These are phyloP conservation scores for Gymnoscelis rufifasciata DNA, from an alignment of 2,888 invertebrate genomes.

Conservation along the genomic window DNA sequence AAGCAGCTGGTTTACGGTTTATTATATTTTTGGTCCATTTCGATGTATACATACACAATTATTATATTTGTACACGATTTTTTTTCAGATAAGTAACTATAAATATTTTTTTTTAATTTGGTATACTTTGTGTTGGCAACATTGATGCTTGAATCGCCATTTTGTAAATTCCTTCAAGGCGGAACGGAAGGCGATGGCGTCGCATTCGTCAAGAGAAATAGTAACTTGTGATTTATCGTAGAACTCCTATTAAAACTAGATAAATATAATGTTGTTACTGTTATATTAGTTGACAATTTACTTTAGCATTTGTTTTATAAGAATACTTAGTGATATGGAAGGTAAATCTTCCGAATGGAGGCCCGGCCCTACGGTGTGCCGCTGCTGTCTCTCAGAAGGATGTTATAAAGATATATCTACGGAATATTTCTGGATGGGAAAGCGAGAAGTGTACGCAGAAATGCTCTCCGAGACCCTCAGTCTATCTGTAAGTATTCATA, in stretches of 20 bases:
- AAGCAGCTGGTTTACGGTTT: too few species aligned
- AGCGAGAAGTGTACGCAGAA: slow-evolving; percentile 67
- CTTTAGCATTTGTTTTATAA: slow-evolving; percentile 24
- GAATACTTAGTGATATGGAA: slow-evolving; percentile 40
- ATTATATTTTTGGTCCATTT: too few species aligned
- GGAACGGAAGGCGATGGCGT: slow-evolving; percentile 22
- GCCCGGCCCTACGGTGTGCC: slow-evolving; percentile 68
- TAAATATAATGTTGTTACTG: slow-evolving; percentile 13
- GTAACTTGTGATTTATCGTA: slow-evolving; percentile 4
- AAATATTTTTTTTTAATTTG: too few species aligned
- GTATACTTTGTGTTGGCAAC: too few species aligned
- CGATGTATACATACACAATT: too few species aligned
- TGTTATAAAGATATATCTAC: slow-evolving; percentile 74
- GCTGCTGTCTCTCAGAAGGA: slow-evolving; percentile 67
- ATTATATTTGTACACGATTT: too few species aligned
- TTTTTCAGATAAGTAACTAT: too few species aligned
- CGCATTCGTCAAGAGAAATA: slow-evolving; percentile 5
- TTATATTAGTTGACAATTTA: slow-evolving; percentile 37
- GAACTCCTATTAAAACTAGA: not conserved
- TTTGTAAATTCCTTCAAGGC: not conserved
- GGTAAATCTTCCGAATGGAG: slow-evolving; percentile 62
- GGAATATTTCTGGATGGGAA: slow-evolving; percentile 76
- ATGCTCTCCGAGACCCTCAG: slow-evolving; percentile 64
- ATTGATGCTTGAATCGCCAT: too few species aligned
- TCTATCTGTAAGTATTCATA: slow-evolving; percentile 49